These are phyloP conservation scores for Sycophila sp. DNA, from an alignment of 1,140 invertebrate genomes.

Conservation along the genomic window DNA sequence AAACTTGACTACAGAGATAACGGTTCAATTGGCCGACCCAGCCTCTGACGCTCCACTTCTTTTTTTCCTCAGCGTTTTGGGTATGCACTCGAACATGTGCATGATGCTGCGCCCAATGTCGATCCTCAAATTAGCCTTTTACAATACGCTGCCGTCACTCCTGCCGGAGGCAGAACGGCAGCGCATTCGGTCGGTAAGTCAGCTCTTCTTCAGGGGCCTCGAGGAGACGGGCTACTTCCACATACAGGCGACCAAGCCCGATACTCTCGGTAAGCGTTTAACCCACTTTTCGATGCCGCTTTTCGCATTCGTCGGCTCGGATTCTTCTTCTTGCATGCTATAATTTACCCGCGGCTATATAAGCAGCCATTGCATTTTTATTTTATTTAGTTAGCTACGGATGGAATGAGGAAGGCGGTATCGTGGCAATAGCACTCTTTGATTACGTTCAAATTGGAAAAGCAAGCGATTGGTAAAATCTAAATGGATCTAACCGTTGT, in stretches of 20 bases:
- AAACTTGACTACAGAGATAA: too few relatives aligned
- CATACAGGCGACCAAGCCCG: slow-evolving; percentile 89
- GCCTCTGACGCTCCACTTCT: not conserved
- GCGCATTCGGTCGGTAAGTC: slow-evolving; percentile 71
- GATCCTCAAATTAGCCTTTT: slow-evolving; percentile 67
- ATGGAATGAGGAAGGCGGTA: too few relatives aligned
- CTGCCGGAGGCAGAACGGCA: slow-evolving; percentile 67
- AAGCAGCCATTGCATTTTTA: too few relatives aligned
- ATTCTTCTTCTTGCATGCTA: not conserved
- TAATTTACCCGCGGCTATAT: too few relatives aligned
- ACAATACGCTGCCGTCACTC: slow-evolving; percentile 67
- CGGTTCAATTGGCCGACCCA: too few relatives aligned
- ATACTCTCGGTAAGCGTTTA: slow-evolving; percentile 86
- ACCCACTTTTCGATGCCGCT: too few relatives aligned
- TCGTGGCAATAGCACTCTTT: too few relatives aligned
- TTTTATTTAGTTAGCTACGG: too few relatives aligned
- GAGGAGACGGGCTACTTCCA: slow-evolving; percentile 84
- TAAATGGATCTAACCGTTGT: too few relatives aligned
- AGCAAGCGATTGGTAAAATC: too few relatives aligned
- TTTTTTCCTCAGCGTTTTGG: slow-evolving; percentile 63
- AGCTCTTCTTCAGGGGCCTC: slow-evolving; percentile 65
- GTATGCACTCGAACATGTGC: slow-evolving; percentile 75
- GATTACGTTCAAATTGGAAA: too few relatives aligned
- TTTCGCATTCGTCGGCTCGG: not conserved
- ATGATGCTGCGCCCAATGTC: slow-evolving; percentile 52